Evolutionary conservation across 2,113 vertebrate species (phyloP).

Genomic region (Piprites chloris): DNA sequence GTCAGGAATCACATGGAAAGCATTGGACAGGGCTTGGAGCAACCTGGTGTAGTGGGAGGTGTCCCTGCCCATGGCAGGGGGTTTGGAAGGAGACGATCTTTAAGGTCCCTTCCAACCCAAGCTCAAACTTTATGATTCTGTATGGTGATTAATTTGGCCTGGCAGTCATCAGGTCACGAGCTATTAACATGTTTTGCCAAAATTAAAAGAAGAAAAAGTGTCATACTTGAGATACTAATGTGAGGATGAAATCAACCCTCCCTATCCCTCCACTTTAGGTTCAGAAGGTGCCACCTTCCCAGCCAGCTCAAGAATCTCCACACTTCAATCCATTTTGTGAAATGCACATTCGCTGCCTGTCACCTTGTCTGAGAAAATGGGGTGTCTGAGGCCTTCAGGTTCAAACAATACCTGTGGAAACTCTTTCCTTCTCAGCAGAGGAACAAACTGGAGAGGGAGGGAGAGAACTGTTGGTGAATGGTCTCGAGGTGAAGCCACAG

Average conservation of each 20-base stretch:
- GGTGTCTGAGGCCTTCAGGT: not conserved
- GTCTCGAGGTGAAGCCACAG: not conserved
- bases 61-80: not conserved
- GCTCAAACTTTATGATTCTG: not conserved
- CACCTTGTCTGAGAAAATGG: not conserved
- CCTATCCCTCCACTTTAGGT: fast-evolving
- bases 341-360: not conserved
- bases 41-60: not conserved
- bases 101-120: not conserved
- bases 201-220: not conserved
- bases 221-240: not conserved
- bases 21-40: not conserved
- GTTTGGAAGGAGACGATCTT: not conserved
- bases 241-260: not conserved
- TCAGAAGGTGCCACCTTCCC: not conserved
- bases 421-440: not conserved
- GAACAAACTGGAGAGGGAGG: not conserved
- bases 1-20: not conserved
- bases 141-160: not conserved
- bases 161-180: not conserved
- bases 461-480: not conserved
- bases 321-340: not conserved
- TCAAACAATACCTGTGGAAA: not conserved
- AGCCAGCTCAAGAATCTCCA: not conserved
- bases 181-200: not conserved